Conservation (phyloP, 2,113 vertebrate genomes). For the Osmerus eperlanus region DNA sequence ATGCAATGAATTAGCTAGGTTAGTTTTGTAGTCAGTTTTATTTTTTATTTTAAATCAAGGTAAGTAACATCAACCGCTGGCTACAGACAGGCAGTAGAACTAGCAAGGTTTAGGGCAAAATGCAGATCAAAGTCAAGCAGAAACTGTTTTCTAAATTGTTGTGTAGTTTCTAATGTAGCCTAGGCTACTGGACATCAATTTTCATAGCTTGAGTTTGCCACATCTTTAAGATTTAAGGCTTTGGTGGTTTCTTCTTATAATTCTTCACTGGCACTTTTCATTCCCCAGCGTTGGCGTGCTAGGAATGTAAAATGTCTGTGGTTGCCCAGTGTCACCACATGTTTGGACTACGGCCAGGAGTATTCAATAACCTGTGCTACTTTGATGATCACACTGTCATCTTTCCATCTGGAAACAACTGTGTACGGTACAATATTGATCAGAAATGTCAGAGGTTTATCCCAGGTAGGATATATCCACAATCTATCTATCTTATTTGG, state of each 20-base stretch:
- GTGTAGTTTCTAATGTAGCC: background rate
- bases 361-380: slow-evolving; percentile 74
- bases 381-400: slow-evolving; percentile 76
- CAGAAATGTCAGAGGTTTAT: slow-evolving; percentile 79
- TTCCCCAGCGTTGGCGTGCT: slow-evolving; percentile 10
- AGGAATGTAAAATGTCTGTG: slow-evolving; percentile 52
- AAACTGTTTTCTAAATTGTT: slow-evolving; percentile 1
- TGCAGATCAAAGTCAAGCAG: slow-evolving; percentile 5
- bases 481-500: background rate
- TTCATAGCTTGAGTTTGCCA: slow-evolving; percentile 11
- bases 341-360: slow-evolving; percentile 69
- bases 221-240: slow-evolving; percentile 27
- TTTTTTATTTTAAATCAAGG: background rate
- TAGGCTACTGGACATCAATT: background rate
- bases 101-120: background rate
- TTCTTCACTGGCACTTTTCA: slow-evolving; percentile 1
- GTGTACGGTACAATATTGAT: slow-evolving; percentile 73
- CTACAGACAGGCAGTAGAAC: background rate
- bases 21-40: background rate
- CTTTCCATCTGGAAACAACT: slow-evolving; percentile 74
- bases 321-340: slow-evolving; percentile 64
- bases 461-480: slow-evolving; percentile 62
- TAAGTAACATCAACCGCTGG: background rate
- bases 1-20: background rate
- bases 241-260: slow-evolving; percentile 12